Conservation (phyloP, 1,140 invertebrate species). For the Cyclina sinensis region DNA sequence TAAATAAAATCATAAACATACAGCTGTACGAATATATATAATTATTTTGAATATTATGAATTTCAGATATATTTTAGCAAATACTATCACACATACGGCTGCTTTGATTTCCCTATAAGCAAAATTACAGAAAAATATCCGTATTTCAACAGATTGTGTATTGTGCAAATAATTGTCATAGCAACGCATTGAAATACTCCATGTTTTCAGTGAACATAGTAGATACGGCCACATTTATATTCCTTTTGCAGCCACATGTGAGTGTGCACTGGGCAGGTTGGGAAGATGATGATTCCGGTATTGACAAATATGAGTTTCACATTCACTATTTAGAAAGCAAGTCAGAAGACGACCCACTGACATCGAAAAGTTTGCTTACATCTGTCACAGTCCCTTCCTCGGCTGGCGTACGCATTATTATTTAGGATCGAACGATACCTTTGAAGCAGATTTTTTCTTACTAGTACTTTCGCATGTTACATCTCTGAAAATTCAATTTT, state of each 20-base stretch:
- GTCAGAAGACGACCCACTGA: neutral
- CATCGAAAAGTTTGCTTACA: neutral
- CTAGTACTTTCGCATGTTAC: no score
- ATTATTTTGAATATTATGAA: no score
- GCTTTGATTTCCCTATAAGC: no score
- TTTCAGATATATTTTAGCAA: no score
- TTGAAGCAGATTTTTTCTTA: no score
- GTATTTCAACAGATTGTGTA: neutral
- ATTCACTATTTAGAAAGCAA: neutral
- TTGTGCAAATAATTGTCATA: neutral
- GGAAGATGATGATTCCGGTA: neutral
- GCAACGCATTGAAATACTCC: neutral
- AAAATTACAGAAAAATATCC: neutral
- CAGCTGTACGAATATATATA: no score
- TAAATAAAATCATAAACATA: no score
- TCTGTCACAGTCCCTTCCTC: neutral
- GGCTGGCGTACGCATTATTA: neutral
- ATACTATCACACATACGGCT: no score
- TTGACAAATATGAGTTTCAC: conserved; percentile 4
- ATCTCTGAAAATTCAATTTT: no score
- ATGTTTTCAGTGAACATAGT: no score
- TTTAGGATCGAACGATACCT: no score
- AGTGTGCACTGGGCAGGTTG: neutral
- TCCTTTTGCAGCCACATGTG: neutral
- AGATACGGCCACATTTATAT: neutral